These are phyloP conservation scores for Ictalurus punctatus DNA, from an alignment of 2,113 vertebrate species.

Conservation along the genomic window DNA sequence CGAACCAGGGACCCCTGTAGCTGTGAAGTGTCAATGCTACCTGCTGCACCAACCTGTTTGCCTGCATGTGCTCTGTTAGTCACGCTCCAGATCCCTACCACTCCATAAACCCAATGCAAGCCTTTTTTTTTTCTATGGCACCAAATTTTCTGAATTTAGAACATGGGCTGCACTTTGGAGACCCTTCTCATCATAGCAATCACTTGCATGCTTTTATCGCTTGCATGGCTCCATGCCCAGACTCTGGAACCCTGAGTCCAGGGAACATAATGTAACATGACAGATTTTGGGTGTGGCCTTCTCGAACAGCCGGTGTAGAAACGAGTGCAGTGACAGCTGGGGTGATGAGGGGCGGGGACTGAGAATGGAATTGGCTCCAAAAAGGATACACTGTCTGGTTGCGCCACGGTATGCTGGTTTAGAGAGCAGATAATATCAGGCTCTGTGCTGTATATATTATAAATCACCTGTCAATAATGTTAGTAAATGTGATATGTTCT, in stretches of 20 bases:
- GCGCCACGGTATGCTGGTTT: background rate
- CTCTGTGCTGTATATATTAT: background rate
- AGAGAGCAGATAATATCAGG: background rate
- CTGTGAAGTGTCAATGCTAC: background rate
- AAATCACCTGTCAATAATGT: background rate
- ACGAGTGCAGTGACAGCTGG: slow-evolving; percentile 61
- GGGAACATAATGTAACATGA: slow-evolving; percentile 57
- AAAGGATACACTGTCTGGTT: background rate
- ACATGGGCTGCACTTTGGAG: background rate
- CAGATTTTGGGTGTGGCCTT: slow-evolving; percentile 60
- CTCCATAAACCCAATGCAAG: background rate
- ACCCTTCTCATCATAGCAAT: slow-evolving; percentile 9
- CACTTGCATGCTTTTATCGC: slow-evolving; percentile 4
- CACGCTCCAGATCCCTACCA: background rate
- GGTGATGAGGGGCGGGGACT: slow-evolving; percentile 33
- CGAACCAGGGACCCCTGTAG: background rate
- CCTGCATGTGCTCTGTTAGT: background rate
- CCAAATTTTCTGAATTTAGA: slow-evolving; percentile 2
- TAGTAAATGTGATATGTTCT: background rate
- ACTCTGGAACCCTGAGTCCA: background rate
- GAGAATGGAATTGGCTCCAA: slow-evolving; percentile 11
- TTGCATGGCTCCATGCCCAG: slow-evolving; percentile 23
- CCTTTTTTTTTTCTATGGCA: slow-evolving; percentile 4
- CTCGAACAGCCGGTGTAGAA: slow-evolving; percentile 48
- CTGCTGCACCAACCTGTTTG: background rate